phyloP scores from a whole-genome alignment of 2,113 vertebrate genomes.

The Python bivittatus region DNA sequence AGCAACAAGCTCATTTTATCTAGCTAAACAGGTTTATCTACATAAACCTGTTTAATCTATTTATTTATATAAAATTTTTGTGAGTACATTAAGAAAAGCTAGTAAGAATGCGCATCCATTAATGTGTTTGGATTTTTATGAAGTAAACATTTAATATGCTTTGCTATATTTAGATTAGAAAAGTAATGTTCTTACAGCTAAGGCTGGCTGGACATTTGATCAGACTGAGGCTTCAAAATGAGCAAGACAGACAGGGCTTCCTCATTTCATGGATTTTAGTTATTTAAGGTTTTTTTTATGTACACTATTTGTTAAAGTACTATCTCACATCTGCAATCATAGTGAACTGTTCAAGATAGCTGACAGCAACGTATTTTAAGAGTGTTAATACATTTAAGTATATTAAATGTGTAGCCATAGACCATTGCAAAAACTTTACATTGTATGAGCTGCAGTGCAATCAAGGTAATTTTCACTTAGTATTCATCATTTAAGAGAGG shows the following conservation, averaged over 20 bases:
- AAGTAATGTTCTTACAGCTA: background rate
- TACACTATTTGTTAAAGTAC: background rate
- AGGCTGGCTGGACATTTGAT: background rate
- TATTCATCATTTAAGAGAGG: background rate
- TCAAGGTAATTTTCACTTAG: background rate
- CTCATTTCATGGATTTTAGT: background rate
- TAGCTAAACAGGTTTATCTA: slow-evolving; percentile 34
- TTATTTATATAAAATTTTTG: slow-evolving; percentile 18
- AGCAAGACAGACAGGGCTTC: background rate
- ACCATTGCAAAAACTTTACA: background rate
- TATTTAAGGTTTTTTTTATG: background rate
- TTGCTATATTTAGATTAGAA: background rate
- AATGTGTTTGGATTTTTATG: background rate
- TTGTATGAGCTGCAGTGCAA: background rate
- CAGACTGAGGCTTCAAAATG: background rate
- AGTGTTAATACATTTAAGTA: background rate
- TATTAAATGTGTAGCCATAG: background rate
- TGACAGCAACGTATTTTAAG: background rate
- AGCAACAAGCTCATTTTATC: slow-evolving; percentile 53
- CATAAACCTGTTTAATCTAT: slow-evolving; percentile 25
- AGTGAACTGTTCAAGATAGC: background rate
- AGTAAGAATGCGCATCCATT: background rate
- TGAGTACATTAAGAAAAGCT: background rate
- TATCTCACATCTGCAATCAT: background rate
- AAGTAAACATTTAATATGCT: background rate